These are phyloP conservation scores for Malurus elegans DNA, from an alignment of 2,113 vertebrate genomes.

Conservation along the genomic window DNA sequence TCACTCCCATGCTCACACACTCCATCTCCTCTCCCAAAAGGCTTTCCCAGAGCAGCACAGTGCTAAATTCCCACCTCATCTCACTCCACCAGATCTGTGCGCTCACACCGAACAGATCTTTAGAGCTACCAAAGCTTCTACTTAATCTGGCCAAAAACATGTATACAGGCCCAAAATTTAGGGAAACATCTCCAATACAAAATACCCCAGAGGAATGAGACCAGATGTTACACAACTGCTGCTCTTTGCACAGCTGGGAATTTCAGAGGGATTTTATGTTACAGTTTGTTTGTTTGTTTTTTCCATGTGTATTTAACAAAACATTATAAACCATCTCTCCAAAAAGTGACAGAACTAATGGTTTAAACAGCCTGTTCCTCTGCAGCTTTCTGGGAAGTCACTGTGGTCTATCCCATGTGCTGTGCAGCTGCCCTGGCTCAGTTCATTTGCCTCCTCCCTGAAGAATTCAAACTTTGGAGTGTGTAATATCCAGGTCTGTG, in stretches of 20 bases:
- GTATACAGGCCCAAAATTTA: not conserved
- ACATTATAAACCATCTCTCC: not conserved
- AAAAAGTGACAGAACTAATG: not conserved
- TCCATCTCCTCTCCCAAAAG: not conserved
- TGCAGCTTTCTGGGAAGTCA: not conserved
- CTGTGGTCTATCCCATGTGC: not conserved
- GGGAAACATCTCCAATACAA: not conserved
- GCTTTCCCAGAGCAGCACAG: not conserved
- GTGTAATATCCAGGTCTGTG: not conserved
- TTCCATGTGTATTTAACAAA: not conserved
- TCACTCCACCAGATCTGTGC: not conserved
- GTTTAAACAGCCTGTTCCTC: not conserved
- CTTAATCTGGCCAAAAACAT: not conserved
- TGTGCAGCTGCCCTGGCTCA: not conserved
- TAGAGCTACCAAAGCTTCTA: not conserved
- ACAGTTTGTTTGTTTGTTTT: not conserved
- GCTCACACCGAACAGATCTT: not conserved
- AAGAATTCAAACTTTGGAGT: not conserved
- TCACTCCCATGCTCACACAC: accelerated
- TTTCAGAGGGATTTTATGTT: not conserved
- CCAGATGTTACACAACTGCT: not conserved
- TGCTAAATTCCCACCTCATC: not conserved
- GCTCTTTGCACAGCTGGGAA: not conserved
- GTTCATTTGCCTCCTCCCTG: not conserved
- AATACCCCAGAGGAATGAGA: not conserved